phyloP scores from a whole-genome alignment of 2,113 vertebrate genomes.

The Tamias sibiricus region DNA sequence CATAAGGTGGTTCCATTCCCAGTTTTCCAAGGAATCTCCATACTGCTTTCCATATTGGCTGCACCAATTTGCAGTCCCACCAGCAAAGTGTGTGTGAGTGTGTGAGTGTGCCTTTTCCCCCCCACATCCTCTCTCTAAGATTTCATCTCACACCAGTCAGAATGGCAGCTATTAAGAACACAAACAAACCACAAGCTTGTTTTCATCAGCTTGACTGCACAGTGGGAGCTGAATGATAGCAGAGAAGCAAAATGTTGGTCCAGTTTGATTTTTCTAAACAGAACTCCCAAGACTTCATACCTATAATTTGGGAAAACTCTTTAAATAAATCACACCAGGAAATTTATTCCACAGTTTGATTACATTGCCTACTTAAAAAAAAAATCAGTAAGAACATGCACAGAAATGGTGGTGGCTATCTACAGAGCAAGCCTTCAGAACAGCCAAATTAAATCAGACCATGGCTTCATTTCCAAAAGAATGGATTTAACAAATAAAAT shows the following conservation, averaged over 20 bases:
- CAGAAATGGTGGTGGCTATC: neutral
- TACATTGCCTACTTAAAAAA: neutral
- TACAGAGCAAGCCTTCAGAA: neutral
- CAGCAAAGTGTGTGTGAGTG: too few species aligned
- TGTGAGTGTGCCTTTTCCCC: too few species aligned
- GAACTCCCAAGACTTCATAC: neutral
- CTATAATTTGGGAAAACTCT: neutral
- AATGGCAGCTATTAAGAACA: too few species aligned
- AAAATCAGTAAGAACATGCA: neutral
- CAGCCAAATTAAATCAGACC: neutral
- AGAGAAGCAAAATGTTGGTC: conserved; percentile 16
- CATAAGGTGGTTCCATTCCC: too few species aligned
- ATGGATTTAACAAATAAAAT: neutral
- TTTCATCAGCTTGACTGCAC: neutral
- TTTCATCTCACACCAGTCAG: too few species aligned
- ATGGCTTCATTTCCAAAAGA: neutral
- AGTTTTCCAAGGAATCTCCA: too few species aligned
- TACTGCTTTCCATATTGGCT: too few species aligned
- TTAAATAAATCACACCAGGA: neutral
- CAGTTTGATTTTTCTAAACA: neutral
- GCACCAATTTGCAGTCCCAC: too few species aligned
- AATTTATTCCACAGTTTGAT: neutral
- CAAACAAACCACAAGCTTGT: neutral
- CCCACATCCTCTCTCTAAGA: too few species aligned
- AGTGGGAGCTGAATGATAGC: neutral